phyloP scores from a whole-genome alignment of 2,888 invertebrate species.

The Malthinus seriepunctatus region DNA sequence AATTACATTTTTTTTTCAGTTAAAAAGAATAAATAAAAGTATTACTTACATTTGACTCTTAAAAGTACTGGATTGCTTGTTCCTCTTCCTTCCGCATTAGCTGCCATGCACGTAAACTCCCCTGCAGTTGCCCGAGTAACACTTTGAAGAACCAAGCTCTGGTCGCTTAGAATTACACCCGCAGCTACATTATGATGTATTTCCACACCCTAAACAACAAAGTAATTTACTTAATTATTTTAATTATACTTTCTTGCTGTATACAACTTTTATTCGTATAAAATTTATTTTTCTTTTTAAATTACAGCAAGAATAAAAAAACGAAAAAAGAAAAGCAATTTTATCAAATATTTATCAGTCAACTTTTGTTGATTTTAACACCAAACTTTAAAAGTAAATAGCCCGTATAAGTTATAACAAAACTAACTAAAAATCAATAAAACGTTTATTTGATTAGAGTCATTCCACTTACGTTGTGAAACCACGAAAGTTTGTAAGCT shows the following conservation, averaged over 20 bases:
- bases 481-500: constrained; percentile 83
- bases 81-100: constrained; percentile 83
- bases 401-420: constrained; percentile 3
- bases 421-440: constrained; percentile 11
- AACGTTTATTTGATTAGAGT: constrained; percentile 10
- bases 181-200: constrained; percentile 81
- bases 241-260: background rate
- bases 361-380: background rate
- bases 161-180: constrained; percentile 83
- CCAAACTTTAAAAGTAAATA: constrained; percentile 2
- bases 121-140: constrained; percentile 83
- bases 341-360: background rate
- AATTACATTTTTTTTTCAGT: background rate
- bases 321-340: constrained; percentile 25
- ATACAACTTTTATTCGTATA: background rate
- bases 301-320: constrained; percentile 10
- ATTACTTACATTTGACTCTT: constrained; percentile 70
- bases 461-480: constrained; percentile 75
- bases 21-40: constrained; percentile 16
- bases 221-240: constrained; percentile 3
- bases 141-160: constrained; percentile 83
- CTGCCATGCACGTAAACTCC: constrained; percentile 84
- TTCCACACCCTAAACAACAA: constrained; percentile 69
- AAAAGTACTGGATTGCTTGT: constrained; percentile 72
- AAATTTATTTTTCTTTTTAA: too few species aligned